phyloP scores from a whole-genome alignment of 1,140 invertebrate species.

The Heliothis subflexa region DNA sequence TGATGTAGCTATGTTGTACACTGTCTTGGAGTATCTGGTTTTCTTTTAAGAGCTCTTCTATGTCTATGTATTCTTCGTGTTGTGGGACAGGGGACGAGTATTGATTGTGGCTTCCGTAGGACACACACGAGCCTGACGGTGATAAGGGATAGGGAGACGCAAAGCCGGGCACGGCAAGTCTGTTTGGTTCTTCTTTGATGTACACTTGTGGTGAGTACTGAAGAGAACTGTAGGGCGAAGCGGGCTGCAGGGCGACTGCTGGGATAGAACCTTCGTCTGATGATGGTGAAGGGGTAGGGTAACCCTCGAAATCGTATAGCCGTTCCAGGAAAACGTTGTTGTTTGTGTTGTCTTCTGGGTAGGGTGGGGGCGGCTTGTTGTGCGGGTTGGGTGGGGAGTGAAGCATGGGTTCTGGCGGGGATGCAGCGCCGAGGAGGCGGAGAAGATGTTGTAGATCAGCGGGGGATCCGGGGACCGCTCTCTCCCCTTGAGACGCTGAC shows the following conservation, averaged over 20 bases:
- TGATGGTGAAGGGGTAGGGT: conserved; percentile 83
- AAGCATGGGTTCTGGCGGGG: conserved; percentile 86
- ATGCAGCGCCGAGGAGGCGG: conserved; percentile 84
- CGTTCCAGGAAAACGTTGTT: conserved; percentile 71
- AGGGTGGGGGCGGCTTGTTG: conserved; percentile 78
- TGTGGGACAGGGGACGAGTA: conserved; percentile 87
- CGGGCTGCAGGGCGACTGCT: conserved; percentile 81
- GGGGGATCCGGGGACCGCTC: conserved; percentile 87
- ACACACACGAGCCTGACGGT: conserved; percentile 87
- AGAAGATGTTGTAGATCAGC: conserved; percentile 86
- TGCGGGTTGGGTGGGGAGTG: conserved; percentile 81
- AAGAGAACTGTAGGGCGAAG: conserved; percentile 82
- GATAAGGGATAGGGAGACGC: conserved; percentile 87
- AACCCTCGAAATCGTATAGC: conserved; percentile 80
- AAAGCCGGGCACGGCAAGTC: conserved; percentile 86
- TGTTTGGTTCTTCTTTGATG: conserved; percentile 84
- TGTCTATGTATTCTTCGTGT: conserved; percentile 85
- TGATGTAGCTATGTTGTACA: conserved; percentile 75
- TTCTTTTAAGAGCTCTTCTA: conserved; percentile 85
- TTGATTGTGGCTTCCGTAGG: conserved; percentile 80
- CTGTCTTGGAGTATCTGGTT: conserved; percentile 85
- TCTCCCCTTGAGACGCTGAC: conserved; percentile 90
- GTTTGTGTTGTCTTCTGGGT: conserved; percentile 75
- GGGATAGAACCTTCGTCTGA: conserved; percentile 85
- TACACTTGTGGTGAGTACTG: conserved; percentile 74